A percentile compares a stretch with the other conserved stretches of the same genome.
Evolutionary conservation across 2,797 vertebrate species (phyloP).

Genomic region (Danio tinwini): DNA sequence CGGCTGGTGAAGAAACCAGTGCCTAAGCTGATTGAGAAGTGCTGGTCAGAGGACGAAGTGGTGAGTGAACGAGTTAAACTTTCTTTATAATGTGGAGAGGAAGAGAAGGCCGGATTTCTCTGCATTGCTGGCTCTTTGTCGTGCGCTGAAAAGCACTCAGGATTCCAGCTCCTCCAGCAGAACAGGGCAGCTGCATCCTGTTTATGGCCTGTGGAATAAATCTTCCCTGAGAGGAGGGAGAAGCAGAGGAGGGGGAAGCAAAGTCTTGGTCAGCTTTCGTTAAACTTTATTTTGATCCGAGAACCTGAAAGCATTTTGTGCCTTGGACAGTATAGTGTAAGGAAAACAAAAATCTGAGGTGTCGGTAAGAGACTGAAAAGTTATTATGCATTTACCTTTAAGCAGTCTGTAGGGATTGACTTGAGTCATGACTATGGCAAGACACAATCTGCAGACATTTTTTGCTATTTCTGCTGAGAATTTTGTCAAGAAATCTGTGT

Average conservation of each 20-base stretch:
- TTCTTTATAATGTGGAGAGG: slow-evolving; percentile 64
- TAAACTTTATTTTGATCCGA: slow-evolving; percentile 71
- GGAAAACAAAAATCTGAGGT: background rate
- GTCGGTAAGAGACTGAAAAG: background rate
- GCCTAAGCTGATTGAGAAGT: slow-evolving; percentile 97
- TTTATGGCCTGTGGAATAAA: slow-evolving; percentile 79
- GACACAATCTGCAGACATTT: no score
- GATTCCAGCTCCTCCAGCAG: slow-evolving; percentile 71
- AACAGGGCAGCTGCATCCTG: slow-evolving; percentile 82
- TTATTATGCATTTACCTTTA: background rate
- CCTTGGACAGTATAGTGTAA: background rate
- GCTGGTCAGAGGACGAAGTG: slow-evolving; percentile 99
- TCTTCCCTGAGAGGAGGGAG: slow-evolving; percentile 70
- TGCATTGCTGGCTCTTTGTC: slow-evolving; percentile 57
- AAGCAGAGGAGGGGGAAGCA: slow-evolving; percentile 42
- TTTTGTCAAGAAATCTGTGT: no score
- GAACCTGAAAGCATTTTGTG: slow-evolving; percentile 62
- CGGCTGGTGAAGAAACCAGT: slow-evolving; percentile 98
- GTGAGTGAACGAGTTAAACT: slow-evolving; percentile 75
- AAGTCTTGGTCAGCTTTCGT: slow-evolving; percentile 65
- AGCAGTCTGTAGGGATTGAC: background rate
- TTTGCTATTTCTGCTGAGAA: no score
- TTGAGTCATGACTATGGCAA: no score
- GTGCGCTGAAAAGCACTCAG: slow-evolving; percentile 64
- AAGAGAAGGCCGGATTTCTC: slow-evolving; percentile 55